Evolutionary conservation across 1,140 invertebrate species (phyloP).

Genomic region (Drosophila arizonae): DNA sequence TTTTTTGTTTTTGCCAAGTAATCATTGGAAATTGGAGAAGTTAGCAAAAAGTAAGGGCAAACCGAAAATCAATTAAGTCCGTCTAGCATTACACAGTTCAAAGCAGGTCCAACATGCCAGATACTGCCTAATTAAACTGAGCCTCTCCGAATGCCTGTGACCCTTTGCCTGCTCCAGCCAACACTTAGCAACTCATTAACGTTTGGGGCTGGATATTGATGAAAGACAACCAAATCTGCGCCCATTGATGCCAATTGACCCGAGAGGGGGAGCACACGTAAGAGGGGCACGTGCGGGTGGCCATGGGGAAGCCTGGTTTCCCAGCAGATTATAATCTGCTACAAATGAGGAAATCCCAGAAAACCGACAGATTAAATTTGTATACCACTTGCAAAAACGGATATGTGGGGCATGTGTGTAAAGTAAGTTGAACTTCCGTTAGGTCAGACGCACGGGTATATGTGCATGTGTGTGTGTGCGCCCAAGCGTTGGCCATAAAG

Average conservation of each 20-base stretch:
- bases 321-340: conserved; percentile 70
- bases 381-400: conserved; percentile 67
- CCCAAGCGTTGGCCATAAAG: conserved; percentile 47
- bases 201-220: conserved; percentile 31
- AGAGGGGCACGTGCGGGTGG: not conserved
- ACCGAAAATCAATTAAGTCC: conserved; percentile 10
- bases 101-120: not conserved
- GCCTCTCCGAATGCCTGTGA: not conserved
- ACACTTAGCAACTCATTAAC: conserved; percentile 70
- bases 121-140: conserved; percentile 3
- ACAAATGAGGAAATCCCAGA: conserved; percentile 77
- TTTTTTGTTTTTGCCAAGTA: not conserved
- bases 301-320: not conserved
- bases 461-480: conserved; percentile 12
- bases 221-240: conserved; percentile 40
- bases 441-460: conserved; percentile 6
- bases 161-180: not conserved
- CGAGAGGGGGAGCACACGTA: not conserved
- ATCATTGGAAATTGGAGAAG: conserved; percentile 2
- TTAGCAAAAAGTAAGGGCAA: not conserved
- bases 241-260: conserved; percentile 60
- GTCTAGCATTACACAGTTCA: conserved; percentile 1
- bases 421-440: conserved; percentile 51
- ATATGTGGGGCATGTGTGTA: conserved; percentile 70
- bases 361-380: conserved; percentile 78